These are phyloP conservation scores for Arvicola amphibius DNA, from an alignment of 2,797 vertebrate genomes.

Conservation along the genomic window DNA sequence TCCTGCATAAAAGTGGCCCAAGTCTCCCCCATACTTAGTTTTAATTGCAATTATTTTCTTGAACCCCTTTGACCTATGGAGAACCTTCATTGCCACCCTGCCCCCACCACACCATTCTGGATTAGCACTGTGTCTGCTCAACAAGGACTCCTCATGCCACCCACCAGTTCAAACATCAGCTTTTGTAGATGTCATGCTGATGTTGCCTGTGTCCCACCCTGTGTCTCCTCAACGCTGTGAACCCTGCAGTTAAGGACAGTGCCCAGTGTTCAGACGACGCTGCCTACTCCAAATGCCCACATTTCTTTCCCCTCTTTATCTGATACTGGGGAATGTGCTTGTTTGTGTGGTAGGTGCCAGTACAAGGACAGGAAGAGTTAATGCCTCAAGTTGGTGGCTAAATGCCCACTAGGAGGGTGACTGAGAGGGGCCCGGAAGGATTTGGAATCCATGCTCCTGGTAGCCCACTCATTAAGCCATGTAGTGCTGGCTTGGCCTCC, in stretches of 20 bases:
- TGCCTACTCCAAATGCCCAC: neutral
- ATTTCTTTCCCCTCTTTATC: neutral
- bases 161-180: neutral
- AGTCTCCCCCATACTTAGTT: slow-evolving; percentile 1
- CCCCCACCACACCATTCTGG: neutral
- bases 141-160: neutral
- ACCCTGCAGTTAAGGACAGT: neutral
- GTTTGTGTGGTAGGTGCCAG: neutral
- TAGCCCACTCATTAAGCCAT: accelerated
- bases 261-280: neutral
- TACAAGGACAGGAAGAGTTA: neutral
- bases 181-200: neutral
- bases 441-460: accelerated
- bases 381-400: neutral
- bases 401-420: neutral
- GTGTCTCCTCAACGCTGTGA: neutral
- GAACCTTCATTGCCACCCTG: neutral
- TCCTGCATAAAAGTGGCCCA: neutral
- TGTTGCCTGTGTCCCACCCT: neutral
- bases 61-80: neutral
- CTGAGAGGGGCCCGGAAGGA: neutral
- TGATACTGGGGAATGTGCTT: neutral
- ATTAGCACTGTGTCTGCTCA: neutral
- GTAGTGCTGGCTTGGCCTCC: accelerated
- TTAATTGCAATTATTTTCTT: slow-evolving; percentile 51